A percentile compares a stretch with the other conserved stretches of the same genome.
Conservation (phyloP, 2,113 vertebrate species). For the Lepus timidus region DNA sequence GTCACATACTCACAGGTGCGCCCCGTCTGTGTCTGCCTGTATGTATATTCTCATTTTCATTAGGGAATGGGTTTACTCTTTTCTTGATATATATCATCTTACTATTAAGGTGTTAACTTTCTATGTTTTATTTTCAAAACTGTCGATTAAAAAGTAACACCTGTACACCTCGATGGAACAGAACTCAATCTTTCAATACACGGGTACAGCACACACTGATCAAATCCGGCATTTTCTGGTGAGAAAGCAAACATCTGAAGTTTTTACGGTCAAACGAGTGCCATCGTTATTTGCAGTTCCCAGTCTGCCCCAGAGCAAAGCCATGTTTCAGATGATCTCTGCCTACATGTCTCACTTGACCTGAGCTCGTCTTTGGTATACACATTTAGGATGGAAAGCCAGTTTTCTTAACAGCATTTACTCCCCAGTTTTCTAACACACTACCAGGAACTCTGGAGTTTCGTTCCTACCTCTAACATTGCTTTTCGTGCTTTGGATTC, state of each 20-base stretch:
- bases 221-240: no score
- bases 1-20: neutral
- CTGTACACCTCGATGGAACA: no score
- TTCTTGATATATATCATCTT: neutral
- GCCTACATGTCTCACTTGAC: neutral
- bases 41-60: neutral
- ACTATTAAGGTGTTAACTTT: neutral
- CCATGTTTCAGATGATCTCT: neutral
- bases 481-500: neutral
- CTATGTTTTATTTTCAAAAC: neutral
- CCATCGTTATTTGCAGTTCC: neutral
- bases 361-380: neutral
- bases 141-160: no score
- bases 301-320: neutral
- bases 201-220: no score
- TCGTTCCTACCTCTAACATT: neutral
- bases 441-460: neutral
- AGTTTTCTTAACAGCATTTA: neutral
- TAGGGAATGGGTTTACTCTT: neutral
- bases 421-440: neutral
- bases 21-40: neutral
- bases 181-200: no score
- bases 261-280: neutral
- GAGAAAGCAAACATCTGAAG: no score
- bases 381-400: neutral